Base-by-base conservation (phyloP, 1,140 invertebrate genomes). In the Choristoneura fumiferana region DNA sequence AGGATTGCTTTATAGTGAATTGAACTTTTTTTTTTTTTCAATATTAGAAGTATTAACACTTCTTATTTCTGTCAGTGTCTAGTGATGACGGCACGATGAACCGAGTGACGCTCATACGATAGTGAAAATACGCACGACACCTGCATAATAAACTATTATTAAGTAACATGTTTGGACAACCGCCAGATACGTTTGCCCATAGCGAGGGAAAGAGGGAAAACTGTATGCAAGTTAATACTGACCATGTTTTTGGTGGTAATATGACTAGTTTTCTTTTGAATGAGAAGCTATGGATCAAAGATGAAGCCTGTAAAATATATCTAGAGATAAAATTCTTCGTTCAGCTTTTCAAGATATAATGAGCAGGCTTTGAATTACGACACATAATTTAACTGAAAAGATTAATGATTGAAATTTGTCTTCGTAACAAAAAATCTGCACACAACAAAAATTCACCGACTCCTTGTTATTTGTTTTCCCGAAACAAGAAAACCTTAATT, bases 131-230 rank as follows among this genome's bases (percentile, higher is more conserved):
- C 43, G 43, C 43, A 49, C 43, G 43, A 49, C 43, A 49, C 43
- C 43, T 49, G 43, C 43, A 49, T 49, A 49, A 18, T 49, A 49
- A 49, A 49, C 43, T 49, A 49, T 49, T 49, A 49, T 49, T 49
- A 49, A 49, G 22, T 49, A 49, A 49, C 37, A 39, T 49, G 17
- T 49, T 29, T 49, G 43, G 43, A 17, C 4, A 17, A 2, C 4
- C 6, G 43, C 43, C 43, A 49, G 18, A n/a, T 13, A 22, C 5
- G 43, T 49, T 49, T 49, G 43, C 18, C 43, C 43, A 49, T 49
- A 49, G 43, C 18, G 12, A 49, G 43, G 40, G 40, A 29, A 29
- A 29, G 22, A 29, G 22, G 22, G 22, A 29, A 29, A 29, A 29
- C 22, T 29, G 2, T 29, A 3, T 29, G 22, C 22, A 3, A 29